These are phyloP conservation scores for Noturus placidus DNA, from an alignment of 2,113 vertebrate species.

Conservation along the genomic window DNA sequence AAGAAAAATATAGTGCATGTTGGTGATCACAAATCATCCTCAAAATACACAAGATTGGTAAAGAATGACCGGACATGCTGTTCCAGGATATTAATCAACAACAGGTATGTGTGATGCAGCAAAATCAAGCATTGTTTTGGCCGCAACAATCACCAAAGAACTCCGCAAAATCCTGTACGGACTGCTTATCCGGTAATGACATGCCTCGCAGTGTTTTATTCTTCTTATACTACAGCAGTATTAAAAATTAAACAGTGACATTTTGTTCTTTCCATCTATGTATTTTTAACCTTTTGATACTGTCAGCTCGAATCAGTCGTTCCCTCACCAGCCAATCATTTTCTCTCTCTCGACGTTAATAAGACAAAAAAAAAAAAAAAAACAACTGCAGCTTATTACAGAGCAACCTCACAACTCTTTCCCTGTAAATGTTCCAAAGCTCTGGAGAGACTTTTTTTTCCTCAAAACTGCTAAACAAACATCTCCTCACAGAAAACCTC, in stretches of 20 bases:
- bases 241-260: background rate
- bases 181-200: background rate
- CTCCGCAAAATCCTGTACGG: too few species aligned
- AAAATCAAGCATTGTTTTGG: too few species aligned
- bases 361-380: background rate
- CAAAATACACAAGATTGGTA: background rate
- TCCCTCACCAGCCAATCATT: background rate
- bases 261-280: background rate
- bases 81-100: background rate
- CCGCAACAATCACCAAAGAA: too few species aligned
- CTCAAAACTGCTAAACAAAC: background rate
- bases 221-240: background rate
- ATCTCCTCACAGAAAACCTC: background rate
- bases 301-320: background rate
- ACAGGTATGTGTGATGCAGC: background rate
- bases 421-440: too few species aligned
- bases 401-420: too few species aligned
- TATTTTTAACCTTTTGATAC: background rate
- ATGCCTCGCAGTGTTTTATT: background rate
- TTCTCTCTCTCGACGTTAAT: background rate
- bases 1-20: background rate
- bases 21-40: background rate
- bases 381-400: too few species aligned
- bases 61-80: background rate
- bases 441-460: background rate